Conservation (phyloP, 2,797 vertebrate genomes). For the Sylvilagus floridanus region DNA sequence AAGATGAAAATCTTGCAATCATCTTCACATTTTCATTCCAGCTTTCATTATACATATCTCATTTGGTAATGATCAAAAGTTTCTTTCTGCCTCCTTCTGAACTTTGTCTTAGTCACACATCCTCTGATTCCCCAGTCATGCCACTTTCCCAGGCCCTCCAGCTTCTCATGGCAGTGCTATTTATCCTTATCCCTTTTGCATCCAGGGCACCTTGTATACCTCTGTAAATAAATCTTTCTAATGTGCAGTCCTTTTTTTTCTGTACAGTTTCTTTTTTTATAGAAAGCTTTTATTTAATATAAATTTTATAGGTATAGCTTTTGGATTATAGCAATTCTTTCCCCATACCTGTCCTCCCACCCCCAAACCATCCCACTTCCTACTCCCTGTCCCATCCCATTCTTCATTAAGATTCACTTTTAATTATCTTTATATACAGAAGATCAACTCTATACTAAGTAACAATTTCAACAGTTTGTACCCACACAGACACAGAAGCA, state of each 20-base stretch:
- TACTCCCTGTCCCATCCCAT: no score
- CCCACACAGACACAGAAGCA: no score
- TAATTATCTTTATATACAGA: no score
- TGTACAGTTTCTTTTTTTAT: no score
- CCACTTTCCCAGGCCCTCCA: background rate
- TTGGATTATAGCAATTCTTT: no score
- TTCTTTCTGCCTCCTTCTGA: background rate
- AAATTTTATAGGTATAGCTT: no score
- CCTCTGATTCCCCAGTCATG: background rate
- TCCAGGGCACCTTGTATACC: background rate
- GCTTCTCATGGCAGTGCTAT: background rate
- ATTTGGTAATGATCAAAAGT: background rate
- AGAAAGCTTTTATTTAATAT: no score
- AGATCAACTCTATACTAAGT: no score
- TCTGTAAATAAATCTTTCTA: background rate
- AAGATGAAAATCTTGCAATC: background rate
- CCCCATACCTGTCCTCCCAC: no score
- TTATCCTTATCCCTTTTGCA: background rate
- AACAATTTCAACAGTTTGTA: no score
- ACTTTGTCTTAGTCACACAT: background rate
- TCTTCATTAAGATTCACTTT: no score
- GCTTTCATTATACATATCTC: background rate
- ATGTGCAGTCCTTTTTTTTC: background rate
- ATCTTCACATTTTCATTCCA: background rate
- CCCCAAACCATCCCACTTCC: no score